Evolutionary conservation across 2,888 invertebrate genomes (phyloP).

Genomic region (Philhelius pedissequus): DNA sequence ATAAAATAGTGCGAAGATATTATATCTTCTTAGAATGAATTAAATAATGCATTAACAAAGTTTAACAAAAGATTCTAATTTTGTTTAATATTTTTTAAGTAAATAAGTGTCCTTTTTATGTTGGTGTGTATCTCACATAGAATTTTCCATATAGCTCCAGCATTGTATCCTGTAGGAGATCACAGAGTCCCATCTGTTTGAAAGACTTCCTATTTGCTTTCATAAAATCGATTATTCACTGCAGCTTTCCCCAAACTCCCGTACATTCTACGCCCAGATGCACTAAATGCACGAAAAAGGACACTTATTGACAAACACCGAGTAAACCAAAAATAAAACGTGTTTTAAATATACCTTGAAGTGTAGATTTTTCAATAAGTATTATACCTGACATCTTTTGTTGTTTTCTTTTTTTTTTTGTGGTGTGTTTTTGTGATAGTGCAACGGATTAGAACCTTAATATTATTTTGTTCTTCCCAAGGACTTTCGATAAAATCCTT

Average conservation of each 20-base stretch:
- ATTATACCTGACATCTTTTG: constrained; percentile 14
- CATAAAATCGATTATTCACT: constrained; percentile 48
- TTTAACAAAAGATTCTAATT: constrained; percentile 25
- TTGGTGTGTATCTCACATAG: constrained; percentile 33
- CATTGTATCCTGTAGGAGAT: too few relatives aligned
- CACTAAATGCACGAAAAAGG: constrained; percentile 55
- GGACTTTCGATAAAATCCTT: constrained; percentile 15
- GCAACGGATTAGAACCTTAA: neutral
- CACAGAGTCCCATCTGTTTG: constrained; percentile 15
- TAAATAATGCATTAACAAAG: constrained; percentile 20
- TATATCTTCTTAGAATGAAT: too few relatives aligned
- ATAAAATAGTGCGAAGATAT: neutral
- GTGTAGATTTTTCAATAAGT: neutral
- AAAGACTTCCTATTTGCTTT: constrained; percentile 23
- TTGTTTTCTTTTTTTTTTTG: constrained; percentile 14
- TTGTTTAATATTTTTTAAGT: neutral
- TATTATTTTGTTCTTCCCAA: constrained; percentile 14
- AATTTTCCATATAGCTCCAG: constrained; percentile 26
- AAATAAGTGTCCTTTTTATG: constrained; percentile 37
- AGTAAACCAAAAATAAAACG: constrained; percentile 19
- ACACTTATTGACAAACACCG: constrained; percentile 41
- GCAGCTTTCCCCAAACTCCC: constrained; percentile 40
- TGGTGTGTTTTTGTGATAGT: constrained; percentile 13
- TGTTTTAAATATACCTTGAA: constrained; percentile 1
- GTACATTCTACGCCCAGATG: constrained; percentile 10